Base-by-base conservation (phyloP, 2,888 invertebrate species). In the Hyles lineata region DNA sequence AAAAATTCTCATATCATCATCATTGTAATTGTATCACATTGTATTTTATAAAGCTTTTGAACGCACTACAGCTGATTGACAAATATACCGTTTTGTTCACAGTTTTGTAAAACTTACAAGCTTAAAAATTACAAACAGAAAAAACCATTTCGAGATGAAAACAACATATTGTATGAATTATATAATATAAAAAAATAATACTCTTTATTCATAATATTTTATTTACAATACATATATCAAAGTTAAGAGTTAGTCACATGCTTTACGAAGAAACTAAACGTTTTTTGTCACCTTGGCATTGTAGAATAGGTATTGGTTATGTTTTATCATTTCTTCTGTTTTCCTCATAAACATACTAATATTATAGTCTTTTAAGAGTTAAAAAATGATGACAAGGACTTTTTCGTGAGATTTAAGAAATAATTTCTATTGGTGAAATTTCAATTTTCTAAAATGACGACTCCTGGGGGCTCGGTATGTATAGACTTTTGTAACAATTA, bases 381-480 rank as follows among this genome's bases (percentile, higher is more conserved):
- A 67, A 43, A 23, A 21, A 35, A 67, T 50, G 67, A 50, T 67
- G 67, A 50, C 43, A 67, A 23, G 67, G 67, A 67, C 67, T 25
- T 23, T 43, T 50, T 67, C 21, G 50, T 67, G 43, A 67, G 50
- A 43, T 23, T 50, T 50, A 63, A 35, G 9, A 11, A 63, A 43
- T 23, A 50, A 23, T 25, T 50, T 21, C 17, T 17, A 23, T 67
- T 50, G 5, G 15, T 11, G 43, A 11, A 43, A 15, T 17, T n/a
- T 8, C 2, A 5, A n/a, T 67, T 19, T 43, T 55, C 25, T 3
- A 62, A 61, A 70, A 84, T 82, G 87, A 80, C 85, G 70, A 81
- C 83, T 63, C 81, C 87, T 62, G 84, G 87, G 43, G 74, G 81
- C 17, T 84, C 85, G 75, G 87, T 87, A 80, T 71, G 80, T 77